Base-by-base conservation (phyloP, 2,797 vertebrate genomes). In the Rhinichthys osculus region DNA sequence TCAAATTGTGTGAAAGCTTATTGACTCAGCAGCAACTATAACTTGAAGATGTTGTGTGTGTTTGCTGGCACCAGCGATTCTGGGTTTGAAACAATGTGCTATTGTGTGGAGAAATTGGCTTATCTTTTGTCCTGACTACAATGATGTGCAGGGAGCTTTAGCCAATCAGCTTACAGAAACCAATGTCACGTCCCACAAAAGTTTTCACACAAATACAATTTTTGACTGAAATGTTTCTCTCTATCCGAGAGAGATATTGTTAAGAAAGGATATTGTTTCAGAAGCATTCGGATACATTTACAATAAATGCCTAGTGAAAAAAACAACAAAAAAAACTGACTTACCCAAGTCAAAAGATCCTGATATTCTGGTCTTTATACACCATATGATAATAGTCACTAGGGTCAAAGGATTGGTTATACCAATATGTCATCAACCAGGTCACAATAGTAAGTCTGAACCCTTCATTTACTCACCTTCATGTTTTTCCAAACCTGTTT, bases 101-200 rank as follows among this genome's bases (percentile, higher is more conserved):
- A 72, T 73, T 85, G 84, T 52, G 73, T 35, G 47, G 21, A 77
- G 52, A 78, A 83, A 44, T 4, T 70, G 54, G 62, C 62, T 76
- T 62, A 62, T 69, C 62, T 67, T 85, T 85, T 81, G 79, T 82
- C 33, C 23, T 23, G n/a, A 44, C 54, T 44, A 40, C 71, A 73
- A 83, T 64, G 77, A 50, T 72, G 38, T 38, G 35, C 67, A 83
- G 16, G 17, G 16, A 79, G 80, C 59, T 38, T 72, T 30, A 73
- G 73, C 87, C 83, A 87, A 77, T 77, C 83, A 72, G 69, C 59
- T 69, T 79, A 83, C 67, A 82, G 42, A 40, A 73, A 13, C 23
- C 27, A 38, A 54, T 73, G 44, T 54, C n/a, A 59, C 38, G 11
- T 84, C 47, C 44, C 33, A 67, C 57, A 84, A 42, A 67, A 69